These are phyloP conservation scores for Cariama cristata DNA, from an alignment of 2,113 vertebrate species.

Conservation along the genomic window DNA sequence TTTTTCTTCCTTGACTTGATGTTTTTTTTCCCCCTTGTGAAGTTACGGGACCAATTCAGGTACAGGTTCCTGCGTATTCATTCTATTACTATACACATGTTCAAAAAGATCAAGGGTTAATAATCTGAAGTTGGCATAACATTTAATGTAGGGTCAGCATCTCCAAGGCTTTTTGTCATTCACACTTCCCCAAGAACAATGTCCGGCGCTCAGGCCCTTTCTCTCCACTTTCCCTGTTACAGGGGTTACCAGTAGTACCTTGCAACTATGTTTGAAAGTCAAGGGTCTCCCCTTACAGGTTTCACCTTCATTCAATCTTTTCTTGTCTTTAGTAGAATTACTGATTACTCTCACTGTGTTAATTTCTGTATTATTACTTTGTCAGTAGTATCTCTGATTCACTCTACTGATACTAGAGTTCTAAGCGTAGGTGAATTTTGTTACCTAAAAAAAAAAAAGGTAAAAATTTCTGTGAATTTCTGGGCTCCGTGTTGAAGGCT, in stretches of 20 bases:
- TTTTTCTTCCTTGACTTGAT: neutral
- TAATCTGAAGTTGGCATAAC: neutral
- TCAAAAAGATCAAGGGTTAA: neutral
- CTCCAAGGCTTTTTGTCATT: neutral
- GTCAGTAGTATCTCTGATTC: neutral
- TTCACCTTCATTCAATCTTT: constrained; percentile 10
- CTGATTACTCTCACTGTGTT: neutral
- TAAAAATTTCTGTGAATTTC: neutral
- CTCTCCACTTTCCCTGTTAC: neutral
- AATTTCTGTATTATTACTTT: neutral
- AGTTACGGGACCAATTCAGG: neutral
- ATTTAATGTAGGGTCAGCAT: neutral
- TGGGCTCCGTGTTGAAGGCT: neutral
- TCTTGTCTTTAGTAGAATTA: neutral
- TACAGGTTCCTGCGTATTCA: neutral
- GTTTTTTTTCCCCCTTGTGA: neutral
- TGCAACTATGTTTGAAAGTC: neutral
- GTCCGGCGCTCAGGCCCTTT: neutral
- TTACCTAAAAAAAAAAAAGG: neutral
- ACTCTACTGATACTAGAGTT: neutral
- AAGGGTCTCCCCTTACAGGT: neutral
- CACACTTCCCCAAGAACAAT: neutral
- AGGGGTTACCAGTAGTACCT: neutral
- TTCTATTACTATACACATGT: accelerated
- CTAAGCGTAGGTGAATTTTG: neutral